Conservation (phyloP, 2,888 invertebrate species). For the Lithophane socia region DNA sequence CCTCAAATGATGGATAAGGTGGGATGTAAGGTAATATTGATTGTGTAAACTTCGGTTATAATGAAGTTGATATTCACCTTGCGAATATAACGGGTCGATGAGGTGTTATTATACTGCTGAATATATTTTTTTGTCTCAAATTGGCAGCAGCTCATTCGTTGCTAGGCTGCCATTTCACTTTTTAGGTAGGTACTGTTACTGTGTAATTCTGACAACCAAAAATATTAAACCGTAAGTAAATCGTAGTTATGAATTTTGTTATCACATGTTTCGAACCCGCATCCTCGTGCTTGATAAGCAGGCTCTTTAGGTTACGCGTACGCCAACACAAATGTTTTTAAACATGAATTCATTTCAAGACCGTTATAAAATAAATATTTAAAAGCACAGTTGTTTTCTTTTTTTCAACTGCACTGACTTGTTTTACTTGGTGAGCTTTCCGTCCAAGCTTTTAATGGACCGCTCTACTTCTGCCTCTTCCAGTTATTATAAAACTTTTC, state of each 20-base stretch:
- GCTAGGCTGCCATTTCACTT: background rate
- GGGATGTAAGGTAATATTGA: slow-evolving; percentile 51
- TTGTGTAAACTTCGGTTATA: slow-evolving; percentile 44
- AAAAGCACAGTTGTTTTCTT: background rate
- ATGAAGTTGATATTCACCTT: slow-evolving; percentile 46
- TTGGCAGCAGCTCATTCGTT: background rate
- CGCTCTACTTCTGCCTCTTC: slow-evolving; percentile 28
- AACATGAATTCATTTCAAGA: background rate
- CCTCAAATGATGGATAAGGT: slow-evolving; percentile 61
- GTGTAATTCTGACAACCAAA: background rate
- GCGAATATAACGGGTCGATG: background rate
- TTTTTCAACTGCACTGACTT: slow-evolving; percentile 12
- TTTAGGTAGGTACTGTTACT: background rate
- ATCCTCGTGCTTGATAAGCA: background rate
- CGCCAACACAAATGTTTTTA: background rate
- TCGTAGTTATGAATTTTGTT: too few species aligned
- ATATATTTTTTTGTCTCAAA: background rate
- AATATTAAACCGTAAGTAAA: background rate
- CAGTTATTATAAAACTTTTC: slow-evolving; percentile 50
- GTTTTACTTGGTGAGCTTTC: slow-evolving; percentile 14
- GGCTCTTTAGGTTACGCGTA: background rate
- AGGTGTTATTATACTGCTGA: background rate
- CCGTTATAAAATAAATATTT: background rate
- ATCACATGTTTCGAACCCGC: background rate
- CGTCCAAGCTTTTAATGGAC: slow-evolving; percentile 46